Conservation (phyloP, 2,888 invertebrate genomes). For the Drosophila borealis region DNA sequence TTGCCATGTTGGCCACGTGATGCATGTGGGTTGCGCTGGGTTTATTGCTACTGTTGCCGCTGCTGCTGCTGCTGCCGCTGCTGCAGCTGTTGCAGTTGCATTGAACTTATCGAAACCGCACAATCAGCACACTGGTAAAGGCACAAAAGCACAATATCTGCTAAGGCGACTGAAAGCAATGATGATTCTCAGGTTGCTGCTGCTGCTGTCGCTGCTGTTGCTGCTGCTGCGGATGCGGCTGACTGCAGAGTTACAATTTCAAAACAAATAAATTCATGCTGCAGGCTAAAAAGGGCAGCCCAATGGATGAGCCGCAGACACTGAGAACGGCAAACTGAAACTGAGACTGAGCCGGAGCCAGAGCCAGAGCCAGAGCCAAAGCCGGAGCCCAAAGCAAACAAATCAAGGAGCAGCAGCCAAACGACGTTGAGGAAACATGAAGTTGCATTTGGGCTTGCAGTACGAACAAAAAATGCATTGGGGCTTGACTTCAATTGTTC, state of each 20-base stretch:
- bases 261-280: conserved; percentile 80
- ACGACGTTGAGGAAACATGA: conserved; percentile 42
- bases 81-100: conserved; percentile 51
- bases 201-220: conserved; percentile 23
- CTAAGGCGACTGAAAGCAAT: conserved; percentile 46
- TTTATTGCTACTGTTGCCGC: conserved; percentile 48
- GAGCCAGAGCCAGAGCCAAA: conserved; percentile 30
- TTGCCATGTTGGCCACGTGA: conserved; percentile 48
- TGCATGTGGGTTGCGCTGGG: conserved; percentile 45
- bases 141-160: conserved; percentile 62
- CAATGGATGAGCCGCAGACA: conserved; percentile 42
- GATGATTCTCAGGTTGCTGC: conserved; percentile 51
- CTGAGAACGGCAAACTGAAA: conserved; percentile 42
- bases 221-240: conserved; percentile 46
- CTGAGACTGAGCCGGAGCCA: conserved; percentile 33
- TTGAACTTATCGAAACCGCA: conserved; percentile 76
- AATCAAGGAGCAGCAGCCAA: conserved; percentile 72
- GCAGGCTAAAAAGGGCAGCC: conserved; percentile 77
- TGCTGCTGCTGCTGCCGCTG: conserved; percentile 45
- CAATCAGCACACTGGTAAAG: conserved; percentile 62
- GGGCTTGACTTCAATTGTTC: conserved; percentile 77
- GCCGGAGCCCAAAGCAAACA: conserved; percentile 66
- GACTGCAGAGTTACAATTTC: conserved; percentile 76
- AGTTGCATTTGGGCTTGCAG: conserved; percentile 54
- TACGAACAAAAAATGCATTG: conserved; percentile 51